Conservation (phyloP, 2,113 vertebrate genomes). For the Pogona vitticeps region DNA sequence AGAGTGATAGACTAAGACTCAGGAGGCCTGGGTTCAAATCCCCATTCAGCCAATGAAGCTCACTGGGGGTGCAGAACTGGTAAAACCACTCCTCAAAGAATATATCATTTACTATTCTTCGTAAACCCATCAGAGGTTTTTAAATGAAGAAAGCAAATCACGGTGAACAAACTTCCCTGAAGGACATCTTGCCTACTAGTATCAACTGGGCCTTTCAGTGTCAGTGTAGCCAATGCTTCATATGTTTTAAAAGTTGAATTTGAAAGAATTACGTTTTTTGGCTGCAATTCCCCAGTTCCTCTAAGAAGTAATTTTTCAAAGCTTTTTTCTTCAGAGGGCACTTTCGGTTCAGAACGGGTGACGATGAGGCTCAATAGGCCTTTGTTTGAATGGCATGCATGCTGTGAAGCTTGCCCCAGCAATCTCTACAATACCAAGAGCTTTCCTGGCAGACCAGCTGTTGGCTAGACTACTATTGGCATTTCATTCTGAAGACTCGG, state of each 20-base stretch:
- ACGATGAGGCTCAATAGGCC: neutral
- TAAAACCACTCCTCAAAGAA: neutral
- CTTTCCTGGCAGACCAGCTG: neutral
- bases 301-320: too few species aligned
- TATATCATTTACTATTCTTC: neutral
- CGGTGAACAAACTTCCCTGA: neutral
- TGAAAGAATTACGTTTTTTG: too few species aligned
- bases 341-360: neutral
- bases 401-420: neutral
- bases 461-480: neutral
- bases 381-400: neutral
- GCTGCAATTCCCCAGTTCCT: too few species aligned
- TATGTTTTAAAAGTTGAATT: too few species aligned
- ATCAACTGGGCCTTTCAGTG: too few species aligned
- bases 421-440: too few species aligned
- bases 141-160: too few species aligned
- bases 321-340: too few species aligned
- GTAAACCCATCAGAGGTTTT: neutral
- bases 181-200: neutral
- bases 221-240: too few species aligned
- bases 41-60: too few species aligned
- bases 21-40: neutral
- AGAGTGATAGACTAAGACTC: too few species aligned
- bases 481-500: neutral
- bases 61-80: too few species aligned